A percentile compares a stretch with the other conserved stretches of the same genome.
Evolutionary conservation across 1,140 invertebrate genomes (phyloP).

Genomic region (Drosophila cardini): DNA sequence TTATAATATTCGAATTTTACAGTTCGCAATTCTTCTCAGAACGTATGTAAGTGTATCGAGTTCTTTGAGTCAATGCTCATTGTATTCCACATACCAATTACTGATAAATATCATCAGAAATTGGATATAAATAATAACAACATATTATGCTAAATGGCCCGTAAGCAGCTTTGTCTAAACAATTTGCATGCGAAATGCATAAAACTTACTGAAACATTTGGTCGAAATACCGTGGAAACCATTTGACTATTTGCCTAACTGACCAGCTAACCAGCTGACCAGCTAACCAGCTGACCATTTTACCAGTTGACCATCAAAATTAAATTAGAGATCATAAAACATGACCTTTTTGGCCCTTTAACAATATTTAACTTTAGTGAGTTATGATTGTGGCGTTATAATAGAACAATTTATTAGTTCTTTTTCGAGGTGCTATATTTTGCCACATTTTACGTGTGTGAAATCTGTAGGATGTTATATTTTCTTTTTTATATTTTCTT

Average conservation of each 20-base stretch:
- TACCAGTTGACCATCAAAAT: conserved; percentile 36
- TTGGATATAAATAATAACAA: conserved; percentile 19
- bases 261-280: not conserved
- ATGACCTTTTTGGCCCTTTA: conserved; percentile 31
- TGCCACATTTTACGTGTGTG: conserved; percentile 56
- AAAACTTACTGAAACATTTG: conserved; percentile 54
- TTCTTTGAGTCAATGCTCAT: not conserved
- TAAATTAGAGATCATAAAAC: conserved; percentile 43
- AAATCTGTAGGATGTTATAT: conserved; percentile 50
- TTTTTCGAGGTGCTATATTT: conserved; percentile 23
- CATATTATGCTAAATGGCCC: conserved; percentile 46
- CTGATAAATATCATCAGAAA: not conserved
- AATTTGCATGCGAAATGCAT: conserved; percentile 59
- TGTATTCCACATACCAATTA: conserved; percentile 13
- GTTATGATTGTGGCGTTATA: conserved; percentile 64
- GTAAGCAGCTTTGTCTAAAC: conserved; percentile 58
- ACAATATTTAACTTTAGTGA: conserved; percentile 44
- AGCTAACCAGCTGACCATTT: conserved; percentile 6
- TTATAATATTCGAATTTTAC: no score
- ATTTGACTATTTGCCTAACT: conserved; percentile 12
- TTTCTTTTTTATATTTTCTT: conserved; percentile 26
- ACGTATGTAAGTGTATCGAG: not conserved
- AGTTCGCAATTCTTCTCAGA: not conserved
- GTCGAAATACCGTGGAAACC: conserved; percentile 26
- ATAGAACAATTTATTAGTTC: conserved; percentile 55